These are phyloP conservation scores for Dermatemys mawii DNA, from an alignment of 2,113 vertebrate genomes.

Conservation along the genomic window DNA sequence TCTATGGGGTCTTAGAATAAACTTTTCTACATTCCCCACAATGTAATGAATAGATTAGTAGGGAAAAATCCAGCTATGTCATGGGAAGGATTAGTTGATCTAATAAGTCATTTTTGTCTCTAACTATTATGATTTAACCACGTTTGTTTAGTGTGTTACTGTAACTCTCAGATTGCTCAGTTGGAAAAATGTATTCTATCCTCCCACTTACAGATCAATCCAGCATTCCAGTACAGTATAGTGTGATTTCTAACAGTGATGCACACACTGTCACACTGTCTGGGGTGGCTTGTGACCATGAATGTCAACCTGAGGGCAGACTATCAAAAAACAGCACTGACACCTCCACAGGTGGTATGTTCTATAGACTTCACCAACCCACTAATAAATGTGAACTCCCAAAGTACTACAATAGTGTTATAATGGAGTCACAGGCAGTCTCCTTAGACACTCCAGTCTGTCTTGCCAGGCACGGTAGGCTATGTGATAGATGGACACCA, in stretches of 20 bases:
- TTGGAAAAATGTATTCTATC: background rate
- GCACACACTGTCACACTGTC: background rate
- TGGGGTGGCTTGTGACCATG: background rate
- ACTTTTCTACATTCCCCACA: background rate
- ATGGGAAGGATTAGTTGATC: background rate
- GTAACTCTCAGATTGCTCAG: background rate
- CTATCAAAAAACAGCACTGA: background rate
- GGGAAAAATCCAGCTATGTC: background rate
- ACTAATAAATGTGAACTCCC: too few species aligned
- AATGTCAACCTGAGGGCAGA: background rate
- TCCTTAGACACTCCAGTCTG: too few species aligned
- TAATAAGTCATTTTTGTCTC: background rate
- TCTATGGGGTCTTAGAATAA: accelerated
- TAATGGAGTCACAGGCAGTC: too few species aligned
- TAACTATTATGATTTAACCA: background rate
- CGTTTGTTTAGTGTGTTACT: background rate
- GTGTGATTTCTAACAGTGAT: background rate
- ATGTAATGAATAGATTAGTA: background rate
- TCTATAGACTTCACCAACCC: too few species aligned
- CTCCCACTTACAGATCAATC: background rate
- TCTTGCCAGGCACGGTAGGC: too few species aligned
- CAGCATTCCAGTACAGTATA: background rate
- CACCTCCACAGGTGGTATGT: too few species aligned
- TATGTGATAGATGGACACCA: too few species aligned
- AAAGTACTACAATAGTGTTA: too few species aligned